A percentile compares a stretch with the other conserved stretches of the same genome.
These are phyloP conservation scores for Cyclophora punctaria DNA, from an alignment of 2,888 invertebrate genomes.

Conservation along the genomic window DNA sequence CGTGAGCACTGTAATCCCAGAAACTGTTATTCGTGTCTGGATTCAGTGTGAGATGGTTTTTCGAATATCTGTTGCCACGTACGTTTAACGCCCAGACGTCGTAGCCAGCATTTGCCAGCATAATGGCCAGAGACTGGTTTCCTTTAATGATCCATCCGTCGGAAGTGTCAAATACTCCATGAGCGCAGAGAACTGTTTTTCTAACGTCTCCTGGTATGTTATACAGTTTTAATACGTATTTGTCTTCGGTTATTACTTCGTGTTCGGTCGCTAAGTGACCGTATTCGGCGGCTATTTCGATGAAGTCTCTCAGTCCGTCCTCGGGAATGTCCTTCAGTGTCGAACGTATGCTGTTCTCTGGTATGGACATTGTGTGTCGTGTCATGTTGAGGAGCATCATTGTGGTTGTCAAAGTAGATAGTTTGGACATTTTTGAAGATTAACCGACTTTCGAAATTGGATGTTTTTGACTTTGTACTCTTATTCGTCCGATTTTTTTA, in stretches of 20 bases:
- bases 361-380: not conserved
- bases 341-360: not conserved
- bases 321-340: slow-evolving; percentile 8
- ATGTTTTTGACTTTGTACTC: too few species aligned
- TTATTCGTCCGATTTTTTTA: too few species aligned
- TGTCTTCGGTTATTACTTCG: slow-evolving; percentile 30
- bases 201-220: slow-evolving; percentile 22
- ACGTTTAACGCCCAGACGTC: slow-evolving; percentile 38
- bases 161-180: slow-evolving; percentile 28
- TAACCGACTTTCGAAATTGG: too few species aligned
- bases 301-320: slow-evolving; percentile 16
- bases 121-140: slow-evolving; percentile 23
- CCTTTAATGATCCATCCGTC: slow-evolving; percentile 31
- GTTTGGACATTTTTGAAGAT: too few species aligned
- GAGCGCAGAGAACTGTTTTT: slow-evolving; percentile 23
- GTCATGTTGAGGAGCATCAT: not conserved
- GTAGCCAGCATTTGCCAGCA: slow-evolving; percentile 23
- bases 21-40: slow-evolving; percentile 44
- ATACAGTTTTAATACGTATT: slow-evolving; percentile 29
- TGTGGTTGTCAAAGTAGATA: not conserved
- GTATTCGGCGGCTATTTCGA: slow-evolving; percentile 17
- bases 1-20: slow-evolving; percentile 72
- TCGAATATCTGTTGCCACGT: slow-evolving; percentile 63
- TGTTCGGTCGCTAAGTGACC: slow-evolving; percentile 19
- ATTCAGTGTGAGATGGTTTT: slow-evolving; percentile 63